These are phyloP conservation scores for Hylomyscus alleni DNA, from an alignment of 2,797 vertebrate species.

Conservation along the genomic window DNA sequence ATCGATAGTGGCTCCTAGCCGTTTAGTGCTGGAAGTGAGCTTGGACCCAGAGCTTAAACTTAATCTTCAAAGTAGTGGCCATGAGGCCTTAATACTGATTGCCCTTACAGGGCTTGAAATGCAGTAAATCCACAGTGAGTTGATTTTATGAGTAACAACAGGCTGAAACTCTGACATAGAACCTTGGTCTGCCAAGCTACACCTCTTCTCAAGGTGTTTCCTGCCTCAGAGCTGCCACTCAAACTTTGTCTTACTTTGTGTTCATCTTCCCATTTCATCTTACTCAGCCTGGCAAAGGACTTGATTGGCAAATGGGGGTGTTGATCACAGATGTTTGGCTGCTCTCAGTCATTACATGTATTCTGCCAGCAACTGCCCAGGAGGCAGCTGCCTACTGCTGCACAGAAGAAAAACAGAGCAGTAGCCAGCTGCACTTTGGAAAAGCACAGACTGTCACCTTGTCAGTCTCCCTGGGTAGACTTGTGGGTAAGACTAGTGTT, in stretches of 20 bases:
- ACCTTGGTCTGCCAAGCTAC: background rate
- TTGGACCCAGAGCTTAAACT: background rate
- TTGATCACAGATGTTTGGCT: background rate
- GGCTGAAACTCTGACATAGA: slow-evolving; percentile 2
- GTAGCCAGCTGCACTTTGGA: background rate
- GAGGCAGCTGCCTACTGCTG: background rate
- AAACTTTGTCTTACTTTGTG: background rate
- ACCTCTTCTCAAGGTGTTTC: background rate
- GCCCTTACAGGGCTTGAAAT: background rate
- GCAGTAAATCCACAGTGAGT: background rate
- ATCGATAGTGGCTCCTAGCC: background rate
- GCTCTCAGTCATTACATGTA: background rate
- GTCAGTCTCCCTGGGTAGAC: background rate
- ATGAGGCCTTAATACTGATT: background rate
- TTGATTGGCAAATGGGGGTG: background rate
- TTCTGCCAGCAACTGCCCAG: background rate
- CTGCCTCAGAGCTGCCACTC: rapidly evolving
- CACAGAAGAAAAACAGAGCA: background rate
- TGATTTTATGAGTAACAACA: background rate
- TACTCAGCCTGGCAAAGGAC: background rate
- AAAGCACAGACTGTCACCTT: background rate
- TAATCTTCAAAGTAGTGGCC: background rate
- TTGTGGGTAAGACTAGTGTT: background rate
- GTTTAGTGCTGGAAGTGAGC: background rate
- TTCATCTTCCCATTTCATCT: background rate